Percentiles rank a stretch among this genome's conserved stretches.
phyloP scores from a whole-genome alignment of 2,113 vertebrate genomes.

The Cyprinodon brontotheroides region DNA sequence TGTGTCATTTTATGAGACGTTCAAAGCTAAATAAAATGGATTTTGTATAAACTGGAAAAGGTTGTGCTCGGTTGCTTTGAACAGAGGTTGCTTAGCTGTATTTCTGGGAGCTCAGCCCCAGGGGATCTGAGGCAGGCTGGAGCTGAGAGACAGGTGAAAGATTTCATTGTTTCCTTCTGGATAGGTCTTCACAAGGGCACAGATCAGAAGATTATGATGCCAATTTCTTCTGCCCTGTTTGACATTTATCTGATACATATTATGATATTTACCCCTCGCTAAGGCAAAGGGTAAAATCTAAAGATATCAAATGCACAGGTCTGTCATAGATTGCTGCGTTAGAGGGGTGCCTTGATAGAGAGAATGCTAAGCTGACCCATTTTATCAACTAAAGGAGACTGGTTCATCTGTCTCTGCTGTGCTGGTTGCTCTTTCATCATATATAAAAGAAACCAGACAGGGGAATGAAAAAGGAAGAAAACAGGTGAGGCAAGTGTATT shows the following conservation, averaged over 20 bases:
- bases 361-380: slow-evolving; percentile 59
- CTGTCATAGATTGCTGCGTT: slow-evolving; percentile 55
- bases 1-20: slow-evolving; percentile 22
- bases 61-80: slow-evolving; percentile 11
- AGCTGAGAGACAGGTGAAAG: slow-evolving; percentile 46
- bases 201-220: slow-evolving; percentile 61
- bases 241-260: slow-evolving; percentile 62
- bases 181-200: slow-evolving; percentile 49
- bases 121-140: slow-evolving; percentile 27
- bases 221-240: slow-evolving; percentile 40
- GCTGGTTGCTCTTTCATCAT: slow-evolving; percentile 50
- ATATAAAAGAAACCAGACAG: slow-evolving; percentile 17
- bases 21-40: slow-evolving; percentile 26
- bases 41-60: not conserved
- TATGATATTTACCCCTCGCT: slow-evolving; percentile 48
- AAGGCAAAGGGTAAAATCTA: slow-evolving; percentile 25
- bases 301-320: slow-evolving; percentile 58
- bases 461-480: slow-evolving; percentile 6
- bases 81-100: slow-evolving; percentile 22
- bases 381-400: slow-evolving; percentile 59
- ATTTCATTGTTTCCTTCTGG: slow-evolving; percentile 25
- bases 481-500: slow-evolving; percentile 6
- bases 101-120: slow-evolving; percentile 22
- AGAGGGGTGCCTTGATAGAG: slow-evolving; percentile 50
- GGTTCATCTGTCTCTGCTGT: slow-evolving; percentile 37